phyloP scores from a whole-genome alignment of 2,888 invertebrate genomes.

The Amaurobius ferox region DNA sequence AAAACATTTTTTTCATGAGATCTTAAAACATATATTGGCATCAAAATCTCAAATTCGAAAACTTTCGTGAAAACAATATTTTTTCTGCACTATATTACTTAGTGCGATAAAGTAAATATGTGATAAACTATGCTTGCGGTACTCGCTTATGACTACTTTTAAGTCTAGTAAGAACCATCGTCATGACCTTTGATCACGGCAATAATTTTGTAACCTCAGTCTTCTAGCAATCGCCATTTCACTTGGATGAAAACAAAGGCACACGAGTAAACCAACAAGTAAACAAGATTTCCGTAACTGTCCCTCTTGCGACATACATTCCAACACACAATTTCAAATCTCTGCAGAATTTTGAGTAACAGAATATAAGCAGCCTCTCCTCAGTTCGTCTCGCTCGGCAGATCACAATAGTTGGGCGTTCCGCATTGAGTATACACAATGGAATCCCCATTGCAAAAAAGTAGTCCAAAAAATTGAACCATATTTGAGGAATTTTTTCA shows the following conservation, averaged over 20 bases:
- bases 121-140: no score
- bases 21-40: no score
- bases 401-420: conserved; percentile 5
- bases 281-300: background rate
- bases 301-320: background rate
- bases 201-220: background rate
- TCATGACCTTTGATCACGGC: no score
- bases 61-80: no score
- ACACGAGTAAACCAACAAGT: background rate
- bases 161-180: no score
- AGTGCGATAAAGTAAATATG: no score
- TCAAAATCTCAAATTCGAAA: no score
- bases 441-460: background rate
- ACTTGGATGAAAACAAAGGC: background rate
- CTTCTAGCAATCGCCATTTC: background rate
- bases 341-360: background rate
- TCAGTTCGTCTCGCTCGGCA: background rate
- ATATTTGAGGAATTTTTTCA: conserved; percentile 1
- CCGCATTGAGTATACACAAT: background rate
- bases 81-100: no score
- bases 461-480: background rate
- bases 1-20: no score
- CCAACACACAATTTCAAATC: background rate
- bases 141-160: no score
- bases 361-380: background rate